phyloP scores from a whole-genome alignment of 2,113 vertebrate genomes.

The Rhinolophus sinicus region DNA sequence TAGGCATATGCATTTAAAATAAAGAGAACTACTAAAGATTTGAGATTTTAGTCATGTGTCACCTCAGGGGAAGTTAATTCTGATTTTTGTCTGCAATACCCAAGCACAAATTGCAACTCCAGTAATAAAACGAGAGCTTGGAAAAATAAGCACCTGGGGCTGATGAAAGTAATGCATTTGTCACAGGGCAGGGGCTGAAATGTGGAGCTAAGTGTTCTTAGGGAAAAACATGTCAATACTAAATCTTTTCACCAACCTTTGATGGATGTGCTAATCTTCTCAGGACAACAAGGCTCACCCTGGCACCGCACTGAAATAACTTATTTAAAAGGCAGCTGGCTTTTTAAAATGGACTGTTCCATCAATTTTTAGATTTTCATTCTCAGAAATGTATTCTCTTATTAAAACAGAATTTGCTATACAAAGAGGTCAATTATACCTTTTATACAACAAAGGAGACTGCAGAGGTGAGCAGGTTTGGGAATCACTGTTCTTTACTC shows the following conservation, averaged over 20 bases:
- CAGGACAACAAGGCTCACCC: conserved; percentile 33
- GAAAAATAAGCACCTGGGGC: conserved; percentile 56
- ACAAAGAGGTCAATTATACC: background rate
- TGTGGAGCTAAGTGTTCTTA: background rate
- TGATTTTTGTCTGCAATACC: conserved; percentile 48
- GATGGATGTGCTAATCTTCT: conserved; percentile 71
- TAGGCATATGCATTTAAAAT: background rate
- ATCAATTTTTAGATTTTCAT: conserved; percentile 53
- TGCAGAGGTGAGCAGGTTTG: background rate
- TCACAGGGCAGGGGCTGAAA: conserved; percentile 44
- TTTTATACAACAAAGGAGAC: background rate
- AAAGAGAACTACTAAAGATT: conserved; percentile 5
- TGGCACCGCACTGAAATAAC: conserved; percentile 17
- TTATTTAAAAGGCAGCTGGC: conserved; percentile 66
- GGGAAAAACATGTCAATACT: conserved; percentile 62
- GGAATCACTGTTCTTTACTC: background rate
- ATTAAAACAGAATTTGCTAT: background rate
- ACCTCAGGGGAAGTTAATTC: conserved; percentile 56
- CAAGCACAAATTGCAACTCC: conserved; percentile 46
- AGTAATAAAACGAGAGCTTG: conserved; percentile 52
- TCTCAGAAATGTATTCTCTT: conserved; percentile 55
- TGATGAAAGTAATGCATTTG: conserved; percentile 38
- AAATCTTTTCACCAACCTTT: conserved; percentile 53
- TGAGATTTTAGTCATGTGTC: conserved; percentile 30
- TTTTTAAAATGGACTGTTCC: conserved; percentile 52